Conservation (phyloP, 2,113 vertebrate genomes). For the Prolemur simus region DNA sequence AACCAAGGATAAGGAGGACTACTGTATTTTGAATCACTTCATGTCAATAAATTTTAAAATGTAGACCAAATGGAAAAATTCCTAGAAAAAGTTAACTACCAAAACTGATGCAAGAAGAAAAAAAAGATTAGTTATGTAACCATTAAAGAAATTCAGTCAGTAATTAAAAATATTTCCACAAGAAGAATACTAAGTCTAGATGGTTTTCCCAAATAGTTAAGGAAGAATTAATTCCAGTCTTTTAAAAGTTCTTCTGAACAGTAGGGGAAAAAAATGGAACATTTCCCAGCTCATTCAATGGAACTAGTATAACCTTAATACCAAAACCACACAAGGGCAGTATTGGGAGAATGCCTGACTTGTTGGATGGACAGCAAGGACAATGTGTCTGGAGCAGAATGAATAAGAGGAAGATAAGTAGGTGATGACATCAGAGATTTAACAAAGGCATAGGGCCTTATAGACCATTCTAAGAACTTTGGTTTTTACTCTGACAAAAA, state of each 20-base stretch:
- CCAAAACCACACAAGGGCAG: not conserved
- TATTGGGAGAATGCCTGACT: not conserved
- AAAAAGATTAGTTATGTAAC: not conserved
- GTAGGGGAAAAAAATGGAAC: not conserved
- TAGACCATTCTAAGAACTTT: not conserved
- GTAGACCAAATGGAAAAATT: not conserved
- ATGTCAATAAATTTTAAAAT: not conserved
- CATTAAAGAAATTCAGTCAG: not conserved
- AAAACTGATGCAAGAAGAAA: not conserved
- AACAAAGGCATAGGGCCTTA: not conserved
- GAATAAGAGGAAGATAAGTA: not conserved
- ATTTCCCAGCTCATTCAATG: not conserved
- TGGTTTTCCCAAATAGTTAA: constrained; percentile 38
- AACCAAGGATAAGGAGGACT: not conserved
- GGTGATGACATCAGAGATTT: not conserved
- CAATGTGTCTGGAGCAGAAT: not conserved
- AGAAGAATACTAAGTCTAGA: not conserved
- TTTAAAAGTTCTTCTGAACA: constrained; percentile 10
- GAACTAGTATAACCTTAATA: not conserved
- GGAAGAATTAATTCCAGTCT: constrained; percentile 27
- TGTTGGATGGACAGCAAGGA: not conserved
- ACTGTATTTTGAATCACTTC: not conserved
- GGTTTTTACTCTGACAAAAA: not conserved
- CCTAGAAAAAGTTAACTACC: not conserved
- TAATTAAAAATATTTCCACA: constrained; percentile 39